Conservation (phyloP, 2,113 vertebrate species). For the Chaenogobius annularis region DNA sequence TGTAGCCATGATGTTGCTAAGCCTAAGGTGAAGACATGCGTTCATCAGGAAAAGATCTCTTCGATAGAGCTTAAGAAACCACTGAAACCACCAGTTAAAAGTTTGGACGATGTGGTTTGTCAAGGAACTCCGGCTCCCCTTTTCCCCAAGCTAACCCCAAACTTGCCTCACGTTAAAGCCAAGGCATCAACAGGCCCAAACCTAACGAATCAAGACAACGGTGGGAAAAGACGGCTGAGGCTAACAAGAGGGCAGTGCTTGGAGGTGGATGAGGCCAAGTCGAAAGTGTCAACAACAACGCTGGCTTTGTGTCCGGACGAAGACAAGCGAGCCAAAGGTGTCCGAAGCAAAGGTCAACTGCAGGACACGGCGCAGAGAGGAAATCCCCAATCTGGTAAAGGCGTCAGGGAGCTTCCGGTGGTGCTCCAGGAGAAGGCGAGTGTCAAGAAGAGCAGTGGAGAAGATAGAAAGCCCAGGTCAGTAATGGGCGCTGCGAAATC, state of each 20-base stretch:
- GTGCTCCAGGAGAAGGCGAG: constrained; percentile 14
- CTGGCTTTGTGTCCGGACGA: constrained; percentile 64
- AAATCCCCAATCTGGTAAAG: constrained; percentile 66
- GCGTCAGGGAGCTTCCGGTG: constrained; percentile 54
- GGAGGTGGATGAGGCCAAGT: constrained; percentile 69
- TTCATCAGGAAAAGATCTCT: constrained; percentile 19
- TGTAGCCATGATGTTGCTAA: constrained; percentile 59
- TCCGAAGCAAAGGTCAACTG: constrained; percentile 53
- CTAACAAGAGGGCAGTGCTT: constrained; percentile 63
- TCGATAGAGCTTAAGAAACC: constrained; percentile 29
- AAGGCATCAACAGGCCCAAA: constrained; percentile 18
- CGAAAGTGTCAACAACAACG: constrained; percentile 50
- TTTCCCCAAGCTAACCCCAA: constrained; percentile 31
- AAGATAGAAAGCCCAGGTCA: constrained; percentile 65
- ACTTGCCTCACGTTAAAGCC: constrained; percentile 11
- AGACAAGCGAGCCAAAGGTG: constrained; percentile 39
- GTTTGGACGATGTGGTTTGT: constrained; percentile 34
- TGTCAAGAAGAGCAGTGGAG: constrained; percentile 40
- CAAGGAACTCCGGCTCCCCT: constrained; percentile 35
- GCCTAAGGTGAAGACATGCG: constrained; percentile 43
- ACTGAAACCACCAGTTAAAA: constrained; percentile 27
- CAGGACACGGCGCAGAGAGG: constrained; percentile 57
- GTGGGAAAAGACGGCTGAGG: constrained; percentile 50
- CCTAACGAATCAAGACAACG: constrained; percentile 25
- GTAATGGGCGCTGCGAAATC: constrained; percentile 51